Percentiles rank a stretch among this genome's conserved stretches.
phyloP scores from a whole-genome alignment of 2,888 invertebrate genomes.

The Euzetes globulus region DNA sequence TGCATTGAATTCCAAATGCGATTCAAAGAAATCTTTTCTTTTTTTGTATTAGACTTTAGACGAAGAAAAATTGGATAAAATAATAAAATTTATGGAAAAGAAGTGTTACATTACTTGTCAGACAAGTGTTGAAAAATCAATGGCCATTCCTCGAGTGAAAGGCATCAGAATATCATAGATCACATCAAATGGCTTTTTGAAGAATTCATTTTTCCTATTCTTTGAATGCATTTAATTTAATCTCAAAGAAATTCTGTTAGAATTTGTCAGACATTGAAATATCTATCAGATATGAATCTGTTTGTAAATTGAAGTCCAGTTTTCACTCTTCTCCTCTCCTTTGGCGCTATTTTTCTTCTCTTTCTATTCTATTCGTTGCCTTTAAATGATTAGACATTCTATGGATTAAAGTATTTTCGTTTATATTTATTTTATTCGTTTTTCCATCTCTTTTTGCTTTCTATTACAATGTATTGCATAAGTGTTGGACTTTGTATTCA shows the following conservation, averaged over 20 bases:
- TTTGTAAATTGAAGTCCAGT: background rate
- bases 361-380: background rate
- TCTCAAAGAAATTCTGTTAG: no score
- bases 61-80: background rate
- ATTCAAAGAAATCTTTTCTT: background rate
- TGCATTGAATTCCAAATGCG: background rate
- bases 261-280: no score
- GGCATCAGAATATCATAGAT: no score
- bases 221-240: no score
- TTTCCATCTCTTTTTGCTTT: background rate
- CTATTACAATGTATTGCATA: background rate
- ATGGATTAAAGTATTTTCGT: constrained; percentile 3
- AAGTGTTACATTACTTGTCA: background rate
- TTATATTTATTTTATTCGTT: constrained; percentile 2
- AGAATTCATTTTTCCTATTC: no score
- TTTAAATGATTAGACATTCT: background rate
- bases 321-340: no score
- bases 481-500: background rate
- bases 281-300: no score
- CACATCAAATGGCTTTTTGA: no score
- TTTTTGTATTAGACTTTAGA: background rate
- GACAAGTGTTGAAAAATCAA: no score
- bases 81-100: background rate
- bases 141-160: no score
- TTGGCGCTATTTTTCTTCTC: no score